Evolutionary conservation across 2,113 vertebrate genomes (phyloP), one percentile per base, ranked within the genome.

Genomic region (Serilophus lunatus): DNA sequence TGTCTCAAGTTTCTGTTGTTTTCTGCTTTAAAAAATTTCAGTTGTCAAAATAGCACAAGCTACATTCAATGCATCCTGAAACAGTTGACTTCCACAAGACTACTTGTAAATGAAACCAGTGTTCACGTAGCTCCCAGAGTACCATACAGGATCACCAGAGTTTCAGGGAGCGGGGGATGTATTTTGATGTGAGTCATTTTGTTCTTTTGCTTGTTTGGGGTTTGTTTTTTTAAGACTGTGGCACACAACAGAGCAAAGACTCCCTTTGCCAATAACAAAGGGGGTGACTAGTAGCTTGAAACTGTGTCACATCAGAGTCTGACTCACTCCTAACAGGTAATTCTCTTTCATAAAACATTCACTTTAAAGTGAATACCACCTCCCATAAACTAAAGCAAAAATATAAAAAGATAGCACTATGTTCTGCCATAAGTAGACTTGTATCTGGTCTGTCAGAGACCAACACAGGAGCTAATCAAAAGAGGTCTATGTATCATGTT

Each of bases 1-100:
- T 47, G 25, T 71, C 84, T 82, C 50, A 20, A 47, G 49, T 50
- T 86, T 74, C 80, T 95, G 42, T 71, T 87, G 33, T 66, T 85
- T 90, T 40, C 8, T 3, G 1, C 54, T 91, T 89, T 35, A 88
- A 87, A 87, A 91, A 13, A 45, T 42, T 90, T 93, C 44, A 77
- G 56, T 57, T 20, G 26, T 40, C 71, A 90, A 88, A 68, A 56
- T 53, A 82, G 24, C 8, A 18, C 47, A 77, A 89, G 65, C 31
- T 47, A 63, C 13, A 70, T 36, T 23, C 57, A 85, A 4, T 22
- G 15, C 44, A 75, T 38, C 57, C 23, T 5, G 2, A 65, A 92
- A 72, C 13, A 57, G 13, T 0, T 40, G 25, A 50, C 47, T 91
- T 90, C 25, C 49, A 70, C 7, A 61, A 42, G 29, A 38, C 33